Conservation (phyloP, 2,888 invertebrate species). For the Ypsolopha scabrella region DNA sequence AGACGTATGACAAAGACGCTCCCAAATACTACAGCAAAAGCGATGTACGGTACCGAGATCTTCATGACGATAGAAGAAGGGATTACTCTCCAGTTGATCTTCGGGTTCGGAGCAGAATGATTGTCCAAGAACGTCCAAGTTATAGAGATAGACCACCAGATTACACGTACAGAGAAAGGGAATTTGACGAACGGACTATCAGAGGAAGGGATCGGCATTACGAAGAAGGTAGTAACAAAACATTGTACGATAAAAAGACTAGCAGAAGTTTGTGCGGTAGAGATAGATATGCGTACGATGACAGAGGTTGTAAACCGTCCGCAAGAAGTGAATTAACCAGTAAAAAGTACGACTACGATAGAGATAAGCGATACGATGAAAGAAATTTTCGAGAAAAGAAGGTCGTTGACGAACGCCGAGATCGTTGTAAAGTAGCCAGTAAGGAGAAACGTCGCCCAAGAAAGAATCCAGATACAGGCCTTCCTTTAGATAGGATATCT, state of each 20-base stretch:
- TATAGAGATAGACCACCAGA: conserved; percentile 18
- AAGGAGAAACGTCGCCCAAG: neutral
- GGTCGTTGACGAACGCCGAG: conserved; percentile 17
- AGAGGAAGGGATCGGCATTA: conserved; percentile 28
- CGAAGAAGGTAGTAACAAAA: conserved; percentile 21
- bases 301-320: conserved; percentile 31
- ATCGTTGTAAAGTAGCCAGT: neutral
- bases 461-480: neutral
- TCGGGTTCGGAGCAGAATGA: neutral
- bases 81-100: conserved; percentile 24
- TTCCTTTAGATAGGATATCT: conserved; percentile 41
- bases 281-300: conserved; percentile 28
- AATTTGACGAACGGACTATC: conserved; percentile 11
- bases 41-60: conserved; percentile 26
- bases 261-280: conserved; percentile 44
- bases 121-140: neutral
- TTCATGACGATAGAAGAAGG: conserved; percentile 23
- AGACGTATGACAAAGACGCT: conserved; percentile 25
- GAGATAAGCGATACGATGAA: conserved; percentile 32
- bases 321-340: conserved; percentile 28
- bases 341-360: conserved; percentile 19
- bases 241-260: conserved; percentile 35
- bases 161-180: conserved; percentile 30
- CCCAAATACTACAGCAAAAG: conserved; percentile 33
- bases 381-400: conserved; percentile 24